Base-by-base conservation (phyloP, 2,888 invertebrate genomes). In the Andrena camellia region DNA sequence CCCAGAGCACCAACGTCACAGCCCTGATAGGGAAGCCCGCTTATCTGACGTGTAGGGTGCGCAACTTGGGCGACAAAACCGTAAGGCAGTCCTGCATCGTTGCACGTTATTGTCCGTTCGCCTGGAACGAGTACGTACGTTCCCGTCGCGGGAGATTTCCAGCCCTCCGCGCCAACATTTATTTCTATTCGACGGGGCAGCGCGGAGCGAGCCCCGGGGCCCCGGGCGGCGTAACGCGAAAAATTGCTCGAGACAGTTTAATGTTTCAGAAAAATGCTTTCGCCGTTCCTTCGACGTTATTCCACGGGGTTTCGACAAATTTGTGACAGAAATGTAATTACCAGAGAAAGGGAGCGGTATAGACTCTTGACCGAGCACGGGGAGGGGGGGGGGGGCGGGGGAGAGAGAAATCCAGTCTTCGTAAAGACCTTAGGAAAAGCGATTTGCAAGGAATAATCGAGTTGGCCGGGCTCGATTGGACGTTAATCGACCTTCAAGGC, bases 31-130 rank as follows among this genome's bases (percentile, higher is more conserved):
- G 93, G n/a, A 93, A 94, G 88, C 90, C 92, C 79, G 93, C 94
- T 86, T 94, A 94, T 86, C 92, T 94, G 73, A 93, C 94, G 57
- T 94, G 94, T 77, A 90, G 93, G 72, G 94, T 94, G 63, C 92
- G 93, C 75, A 92, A 94, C 88, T 90, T 94, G 66, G 94, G 92
- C 70, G 92, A 94, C 85, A 94, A 93, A 87, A 93, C 93, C 86
- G 94, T 93, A 90, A 92, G 93, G 33, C 2, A 52, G 26, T 73
- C n/a, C 52, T 31, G 4, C 35, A 5, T 60, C 17, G 42, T 59
- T 60, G 42, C 42, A 4, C 48, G 33, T 20, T 29, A 23, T 48
- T 20, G 26, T 29, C 42, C 48, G 20, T 4, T 35, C 17, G 29
- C 23, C 1, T 1, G 8, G 20, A 20, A 42, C 33, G 54, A 57